Percentiles rank a stretch among this genome's conserved stretches.
These are phyloP conservation scores for Euwallacea similis DNA, from an alignment of 1,140 invertebrate genomes.

Conservation along the genomic window DNA sequence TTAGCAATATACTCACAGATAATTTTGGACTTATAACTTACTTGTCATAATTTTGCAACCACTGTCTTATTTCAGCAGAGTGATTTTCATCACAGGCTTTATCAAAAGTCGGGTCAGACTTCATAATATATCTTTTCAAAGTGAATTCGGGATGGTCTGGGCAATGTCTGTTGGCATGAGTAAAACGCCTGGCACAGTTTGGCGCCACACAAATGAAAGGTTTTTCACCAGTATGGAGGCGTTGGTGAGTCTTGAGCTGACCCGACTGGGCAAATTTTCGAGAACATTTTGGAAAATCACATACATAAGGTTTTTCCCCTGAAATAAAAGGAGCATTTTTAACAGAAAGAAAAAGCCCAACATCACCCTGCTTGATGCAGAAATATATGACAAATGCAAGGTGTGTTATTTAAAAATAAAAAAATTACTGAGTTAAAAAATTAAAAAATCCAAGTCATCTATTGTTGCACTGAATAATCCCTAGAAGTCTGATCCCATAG, in stretches of 20 bases:
- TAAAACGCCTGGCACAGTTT: slow-evolving; percentile 72
- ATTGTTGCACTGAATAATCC: too few relatives aligned
- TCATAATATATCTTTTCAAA: slow-evolving; percentile 60
- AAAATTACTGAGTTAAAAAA: too few relatives aligned
- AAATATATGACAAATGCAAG: too few relatives aligned
- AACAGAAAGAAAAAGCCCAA: not conserved
- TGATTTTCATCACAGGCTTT: slow-evolving; percentile 50
- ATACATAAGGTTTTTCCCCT: slow-evolving; percentile 79
- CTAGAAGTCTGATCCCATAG: too few relatives aligned
- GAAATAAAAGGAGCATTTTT: slow-evolving; percentile 4
- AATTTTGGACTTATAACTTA: slow-evolving; percentile 57
- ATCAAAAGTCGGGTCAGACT: slow-evolving; percentile 57
- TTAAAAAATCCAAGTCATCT: too few relatives aligned
- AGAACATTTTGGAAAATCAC: slow-evolving; percentile 76
- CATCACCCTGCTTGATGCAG: too few relatives aligned
- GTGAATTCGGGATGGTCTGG: slow-evolving; percentile 65
- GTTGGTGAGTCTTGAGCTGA: slow-evolving; percentile 81
- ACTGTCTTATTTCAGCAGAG: slow-evolving; percentile 49
- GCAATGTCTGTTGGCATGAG: slow-evolving; percentile 81
- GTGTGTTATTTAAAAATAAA: too few relatives aligned
- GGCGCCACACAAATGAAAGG: slow-evolving; percentile 73
- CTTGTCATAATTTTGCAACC: slow-evolving; percentile 58
- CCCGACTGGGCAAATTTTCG: slow-evolving; percentile 82
- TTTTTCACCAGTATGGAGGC: slow-evolving; percentile 81
- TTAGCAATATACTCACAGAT: slow-evolving; percentile 38